These are phyloP conservation scores for Octomys mimax DNA, from an alignment of 2,797 vertebrate genomes.

Conservation along the genomic window DNA sequence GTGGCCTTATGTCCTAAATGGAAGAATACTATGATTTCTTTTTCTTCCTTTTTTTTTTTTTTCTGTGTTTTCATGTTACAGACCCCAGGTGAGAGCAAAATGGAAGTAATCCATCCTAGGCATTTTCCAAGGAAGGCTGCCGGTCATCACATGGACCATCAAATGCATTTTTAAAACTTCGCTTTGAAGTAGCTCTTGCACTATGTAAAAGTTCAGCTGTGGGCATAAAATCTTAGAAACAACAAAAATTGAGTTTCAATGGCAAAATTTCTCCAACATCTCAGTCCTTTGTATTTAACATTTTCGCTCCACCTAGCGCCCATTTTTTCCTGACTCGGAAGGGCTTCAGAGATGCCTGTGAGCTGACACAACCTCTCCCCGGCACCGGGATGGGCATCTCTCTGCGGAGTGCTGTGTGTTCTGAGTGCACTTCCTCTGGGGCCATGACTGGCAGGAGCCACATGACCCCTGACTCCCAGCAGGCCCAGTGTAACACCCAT, in stretches of 20 bases:
- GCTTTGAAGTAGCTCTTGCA: not conserved
- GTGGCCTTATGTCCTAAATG: not conserved
- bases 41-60: no score
- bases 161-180: not conserved
- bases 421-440: not conserved
- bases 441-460: not conserved
- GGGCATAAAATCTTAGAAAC: not conserved
- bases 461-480: not conserved
- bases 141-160: not conserved
- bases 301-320: not conserved
- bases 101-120: not conserved
- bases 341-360: not conserved
- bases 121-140: not conserved
- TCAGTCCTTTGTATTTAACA: not conserved
- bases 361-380: not conserved
- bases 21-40: not conserved
- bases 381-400: fast-evolving
- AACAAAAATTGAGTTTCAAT: not conserved
- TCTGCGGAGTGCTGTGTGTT: not conserved
- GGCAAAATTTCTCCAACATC: not conserved
- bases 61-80: constrained; percentile 15
- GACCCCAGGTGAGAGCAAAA: not conserved
- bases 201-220: not conserved
- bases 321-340: not conserved
- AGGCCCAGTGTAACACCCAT: not conserved